Base-by-base conservation (phyloP, 2,888 invertebrate species). In the Mythimna ferrago region DNA sequence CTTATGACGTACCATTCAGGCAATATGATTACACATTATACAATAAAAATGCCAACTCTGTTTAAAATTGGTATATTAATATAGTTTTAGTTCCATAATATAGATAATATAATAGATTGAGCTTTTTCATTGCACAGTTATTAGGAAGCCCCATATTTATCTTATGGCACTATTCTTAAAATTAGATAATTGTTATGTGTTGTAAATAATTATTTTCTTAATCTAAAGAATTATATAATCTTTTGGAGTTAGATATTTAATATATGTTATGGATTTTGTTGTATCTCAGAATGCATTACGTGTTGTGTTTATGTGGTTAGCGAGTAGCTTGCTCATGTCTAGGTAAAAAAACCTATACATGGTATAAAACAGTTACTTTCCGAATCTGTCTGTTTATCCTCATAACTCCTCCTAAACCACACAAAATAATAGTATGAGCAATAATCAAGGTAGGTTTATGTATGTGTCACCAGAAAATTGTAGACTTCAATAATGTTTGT, bases 11-110 rank as follows among this genome's bases (percentile, higher is more conserved):
- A 2, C 99, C 99, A 3, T 97, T 98, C 90, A 97, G 98, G 88
- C 93, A 97, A 84, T 99, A 98, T 93, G 97, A 99, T 94, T 99
- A 99, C 92, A 97, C 97, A 19, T 97, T 98, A 81, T 99, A 98
- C 72, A 90, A 91, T 83, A 93, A 93, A 86, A 89, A 76, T 63
- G 65, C 73, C 21, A 73, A 60, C 62, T 66, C 69, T 67, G 66
- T 82, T 51, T 87, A 86, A 77, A 80, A 79, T 68, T 19, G 56
- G 16, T 72, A 48, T 75, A 78, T 41, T 79, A 63, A 61, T 71
- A 69, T 71, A 64, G 58, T 64, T 82, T 73, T 83, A 83, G 74
- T 76, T 54, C 66, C 56, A 67, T 78, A 73, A 75, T 74, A 79
- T 80, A 83, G 71, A 78, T 64, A 63, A 65, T 64, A 77, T 72